These are phyloP conservation scores for Pseudomyrmex cubaensis DNA, from an alignment of 1,140 invertebrate species.

Conservation along the genomic window DNA sequence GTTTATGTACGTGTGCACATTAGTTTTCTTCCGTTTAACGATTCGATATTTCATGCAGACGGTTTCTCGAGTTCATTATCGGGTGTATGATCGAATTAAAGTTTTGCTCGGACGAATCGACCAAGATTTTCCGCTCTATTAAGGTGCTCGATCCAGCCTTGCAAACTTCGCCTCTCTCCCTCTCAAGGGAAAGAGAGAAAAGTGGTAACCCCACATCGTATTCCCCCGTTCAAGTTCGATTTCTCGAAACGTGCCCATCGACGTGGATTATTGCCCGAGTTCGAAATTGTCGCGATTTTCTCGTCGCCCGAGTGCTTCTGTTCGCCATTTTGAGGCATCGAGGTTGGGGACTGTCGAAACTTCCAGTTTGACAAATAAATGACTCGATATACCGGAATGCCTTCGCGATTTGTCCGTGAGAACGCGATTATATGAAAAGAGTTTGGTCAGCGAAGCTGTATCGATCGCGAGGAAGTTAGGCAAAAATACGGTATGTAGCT, in stretches of 20 bases:
- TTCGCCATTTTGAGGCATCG: slow-evolving; percentile 17
- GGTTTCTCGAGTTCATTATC: slow-evolving; percentile 11
- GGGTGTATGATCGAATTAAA: slow-evolving; percentile 62
- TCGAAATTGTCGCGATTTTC: slow-evolving; percentile 46
- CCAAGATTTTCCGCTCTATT: slow-evolving; percentile 67
- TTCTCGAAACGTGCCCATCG: slow-evolving; percentile 53
- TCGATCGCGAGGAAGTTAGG: slow-evolving; percentile 1
- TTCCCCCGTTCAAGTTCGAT: slow-evolving; percentile 48
- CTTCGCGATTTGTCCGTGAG: slow-evolving; percentile 6
- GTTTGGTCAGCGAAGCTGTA: not conserved
- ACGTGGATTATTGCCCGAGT: slow-evolving; percentile 52
- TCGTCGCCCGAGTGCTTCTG: slow-evolving; percentile 28
- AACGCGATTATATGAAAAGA: slow-evolving; percentile 16
- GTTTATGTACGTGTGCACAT: not conserved
- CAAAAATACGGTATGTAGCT: slow-evolving; percentile 16
- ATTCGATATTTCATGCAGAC: not conserved
- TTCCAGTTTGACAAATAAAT: slow-evolving; percentile 22
- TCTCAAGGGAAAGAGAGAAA: slow-evolving; percentile 37
- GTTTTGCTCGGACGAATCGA: slow-evolving; percentile 44
- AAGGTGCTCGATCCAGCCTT: slow-evolving; percentile 42
- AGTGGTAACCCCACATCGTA: slow-evolving; percentile 46
- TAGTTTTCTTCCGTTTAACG: slow-evolving; percentile 5
- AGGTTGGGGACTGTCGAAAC: not conserved
- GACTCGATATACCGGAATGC: not conserved
- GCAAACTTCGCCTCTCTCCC: slow-evolving; percentile 35